Evolutionary conservation across 2,113 vertebrate species (phyloP).

Genomic region (Caracal caracal): DNA sequence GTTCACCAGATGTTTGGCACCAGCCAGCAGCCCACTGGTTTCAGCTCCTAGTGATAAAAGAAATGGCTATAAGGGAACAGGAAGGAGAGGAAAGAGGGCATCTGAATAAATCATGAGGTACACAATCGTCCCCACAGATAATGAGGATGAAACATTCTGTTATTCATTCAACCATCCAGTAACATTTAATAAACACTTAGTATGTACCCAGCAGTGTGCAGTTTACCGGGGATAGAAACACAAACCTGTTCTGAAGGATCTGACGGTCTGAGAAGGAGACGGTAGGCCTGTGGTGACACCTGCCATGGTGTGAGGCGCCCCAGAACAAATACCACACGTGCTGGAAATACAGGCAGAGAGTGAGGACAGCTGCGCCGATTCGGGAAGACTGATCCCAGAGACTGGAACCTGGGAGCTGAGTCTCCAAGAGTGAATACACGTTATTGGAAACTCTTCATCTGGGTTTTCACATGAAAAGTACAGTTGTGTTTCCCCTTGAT

Average conservation of each 20-base stretch:
- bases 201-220: neutral
- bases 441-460: neutral
- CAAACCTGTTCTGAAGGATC: neutral
- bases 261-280: neutral
- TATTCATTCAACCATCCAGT: neutral
- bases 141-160: neutral
- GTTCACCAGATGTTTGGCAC: conserved; percentile 5
- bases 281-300: accelerated
- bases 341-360: neutral
- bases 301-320: accelerated
- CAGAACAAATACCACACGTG: accelerated
- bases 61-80: neutral
- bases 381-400: neutral
- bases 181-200: neutral
- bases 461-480: neutral
- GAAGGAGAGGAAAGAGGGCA: neutral
- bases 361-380: accelerated
- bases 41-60: neutral
- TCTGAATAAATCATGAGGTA: neutral
- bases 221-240: neutral
- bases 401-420: neutral
- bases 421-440: neutral
- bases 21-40: neutral
- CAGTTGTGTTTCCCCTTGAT: neutral
- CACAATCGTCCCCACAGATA: neutral